phyloP scores from a whole-genome alignment of 2,888 invertebrate species.

The Drosophila incognita region DNA sequence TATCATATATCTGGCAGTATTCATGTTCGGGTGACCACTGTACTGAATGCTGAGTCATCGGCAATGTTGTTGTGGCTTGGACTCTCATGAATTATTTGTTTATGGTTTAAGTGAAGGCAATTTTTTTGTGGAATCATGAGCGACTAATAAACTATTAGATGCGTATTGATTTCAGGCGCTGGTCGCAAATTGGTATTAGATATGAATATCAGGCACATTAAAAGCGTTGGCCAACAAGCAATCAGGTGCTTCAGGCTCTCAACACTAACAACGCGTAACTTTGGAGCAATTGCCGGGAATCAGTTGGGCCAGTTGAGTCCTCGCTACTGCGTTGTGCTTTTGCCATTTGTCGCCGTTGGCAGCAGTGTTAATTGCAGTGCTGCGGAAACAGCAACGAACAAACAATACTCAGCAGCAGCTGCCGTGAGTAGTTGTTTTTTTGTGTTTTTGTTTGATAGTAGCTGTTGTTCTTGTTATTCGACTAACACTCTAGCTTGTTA shows the following conservation, averaged over 20 bases:
- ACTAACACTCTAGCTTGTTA: constrained; percentile 43
- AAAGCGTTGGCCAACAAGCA: constrained; percentile 56
- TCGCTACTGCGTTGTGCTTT: constrained; percentile 74
- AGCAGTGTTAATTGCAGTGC: constrained; percentile 56
- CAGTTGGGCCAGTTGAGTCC: constrained; percentile 36
- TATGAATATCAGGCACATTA: constrained; percentile 67
- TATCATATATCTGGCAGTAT: background rate
- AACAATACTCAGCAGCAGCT: constrained; percentile 68
- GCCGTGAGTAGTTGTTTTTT: constrained; percentile 76
- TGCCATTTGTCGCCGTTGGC: constrained; percentile 65
- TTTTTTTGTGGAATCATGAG: background rate
- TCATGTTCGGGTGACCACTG: constrained; percentile 1
- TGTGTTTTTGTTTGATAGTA: constrained; percentile 30
- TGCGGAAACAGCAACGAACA: constrained; percentile 43
- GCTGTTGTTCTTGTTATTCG: constrained; percentile 20
- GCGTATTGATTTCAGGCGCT: constrained; percentile 20
- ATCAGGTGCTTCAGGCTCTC: constrained; percentile 44
- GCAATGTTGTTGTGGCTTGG: constrained; percentile 26
- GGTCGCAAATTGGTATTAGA: too few species aligned
- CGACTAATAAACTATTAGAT: constrained; percentile 10
- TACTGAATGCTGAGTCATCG: constrained; percentile 38
- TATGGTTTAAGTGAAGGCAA: constrained; percentile 1
- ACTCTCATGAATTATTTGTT: constrained; percentile 44
- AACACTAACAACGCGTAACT: constrained; percentile 23
- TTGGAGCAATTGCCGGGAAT: constrained; percentile 16